These are phyloP conservation scores for Pseudomyrmex concolor DNA, from an alignment of 1,140 invertebrate species.

Conservation along the genomic window DNA sequence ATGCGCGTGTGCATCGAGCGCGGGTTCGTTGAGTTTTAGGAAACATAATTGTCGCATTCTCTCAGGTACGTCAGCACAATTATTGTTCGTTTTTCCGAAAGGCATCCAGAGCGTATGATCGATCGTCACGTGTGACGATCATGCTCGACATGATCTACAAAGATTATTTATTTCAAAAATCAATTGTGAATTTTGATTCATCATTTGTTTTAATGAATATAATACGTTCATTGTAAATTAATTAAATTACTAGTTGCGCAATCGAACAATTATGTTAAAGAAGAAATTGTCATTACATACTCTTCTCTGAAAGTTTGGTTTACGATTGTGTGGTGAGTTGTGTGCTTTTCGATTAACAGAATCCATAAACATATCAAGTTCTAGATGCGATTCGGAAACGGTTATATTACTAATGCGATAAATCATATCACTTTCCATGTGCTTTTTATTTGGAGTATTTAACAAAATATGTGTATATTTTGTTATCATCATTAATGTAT, in stretches of 20 bases:
- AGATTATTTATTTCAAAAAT: not conserved
- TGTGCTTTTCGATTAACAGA: not conserved
- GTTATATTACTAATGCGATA: conserved; percentile 4
- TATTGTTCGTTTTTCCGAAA: conserved; percentile 41
- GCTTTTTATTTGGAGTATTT: not conserved
- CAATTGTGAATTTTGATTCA: not conserved
- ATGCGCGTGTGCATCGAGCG: conserved; percentile 66
- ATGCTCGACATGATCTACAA: not conserved
- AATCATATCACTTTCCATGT: conserved; percentile 11
- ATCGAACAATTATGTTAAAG: too few species aligned
- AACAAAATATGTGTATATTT: not conserved
- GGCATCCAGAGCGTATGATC: conserved; percentile 20
- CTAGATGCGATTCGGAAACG: conserved; percentile 44
- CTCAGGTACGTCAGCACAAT: conserved; percentile 70
- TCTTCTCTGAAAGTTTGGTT: not conserved
- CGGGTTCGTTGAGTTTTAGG: conserved; percentile 73
- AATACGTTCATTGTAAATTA: too few species aligned
- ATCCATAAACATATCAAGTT: not conserved
- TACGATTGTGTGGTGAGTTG: not conserved
- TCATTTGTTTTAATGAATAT: not conserved
- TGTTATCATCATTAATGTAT: not conserved
- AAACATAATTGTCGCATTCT: conserved; percentile 71
- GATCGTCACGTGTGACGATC: conserved; percentile 33
- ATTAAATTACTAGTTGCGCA: too few species aligned
- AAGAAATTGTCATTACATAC: too few species aligned